Conservation (phyloP, 2,113 vertebrate species). For the Sorex araneus region DNA sequence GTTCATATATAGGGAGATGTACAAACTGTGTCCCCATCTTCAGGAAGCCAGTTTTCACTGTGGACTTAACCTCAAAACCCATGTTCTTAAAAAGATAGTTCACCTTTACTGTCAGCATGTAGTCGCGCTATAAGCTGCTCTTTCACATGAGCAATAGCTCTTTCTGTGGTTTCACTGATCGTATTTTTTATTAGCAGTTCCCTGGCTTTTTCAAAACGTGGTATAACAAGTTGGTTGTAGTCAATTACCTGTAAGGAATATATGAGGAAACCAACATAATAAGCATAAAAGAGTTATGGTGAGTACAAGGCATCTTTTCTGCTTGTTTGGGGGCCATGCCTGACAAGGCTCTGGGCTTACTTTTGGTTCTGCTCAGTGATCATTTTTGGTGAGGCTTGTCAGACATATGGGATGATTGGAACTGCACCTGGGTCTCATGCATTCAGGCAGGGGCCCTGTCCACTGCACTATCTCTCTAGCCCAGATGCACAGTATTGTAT, state of each 20-base stretch:
- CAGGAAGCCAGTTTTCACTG: not conserved
- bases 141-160: constrained; percentile 89
- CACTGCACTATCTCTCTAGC: too few species aligned
- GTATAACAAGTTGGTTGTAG: constrained; percentile 87
- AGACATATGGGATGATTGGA: too few species aligned
- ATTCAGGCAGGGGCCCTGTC: too few species aligned
- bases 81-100: constrained; percentile 40
- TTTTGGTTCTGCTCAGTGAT: too few species aligned
- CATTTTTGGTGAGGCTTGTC: too few species aligned
- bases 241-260: constrained; percentile 90
- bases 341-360: too few species aligned
- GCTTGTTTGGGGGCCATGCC: too few species aligned
- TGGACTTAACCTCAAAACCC: constrained; percentile 13
- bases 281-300: not conserved
- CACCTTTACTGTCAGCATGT: constrained; percentile 85
- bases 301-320: not conserved
- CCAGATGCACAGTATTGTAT: not conserved
- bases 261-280: constrained; percentile 65
- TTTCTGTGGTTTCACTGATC: constrained; percentile 84
- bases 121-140: constrained; percentile 78
- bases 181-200: constrained; percentile 85
- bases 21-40: not conserved
- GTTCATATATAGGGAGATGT: not conserved
- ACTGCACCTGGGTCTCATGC: too few species aligned
- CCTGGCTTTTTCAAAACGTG: constrained; percentile 81